Evolutionary conservation across 1,140 invertebrate genomes (phyloP), one percentile per base, ranked within the genome.

Genomic region (Drosophila malerkotliana): DNA sequence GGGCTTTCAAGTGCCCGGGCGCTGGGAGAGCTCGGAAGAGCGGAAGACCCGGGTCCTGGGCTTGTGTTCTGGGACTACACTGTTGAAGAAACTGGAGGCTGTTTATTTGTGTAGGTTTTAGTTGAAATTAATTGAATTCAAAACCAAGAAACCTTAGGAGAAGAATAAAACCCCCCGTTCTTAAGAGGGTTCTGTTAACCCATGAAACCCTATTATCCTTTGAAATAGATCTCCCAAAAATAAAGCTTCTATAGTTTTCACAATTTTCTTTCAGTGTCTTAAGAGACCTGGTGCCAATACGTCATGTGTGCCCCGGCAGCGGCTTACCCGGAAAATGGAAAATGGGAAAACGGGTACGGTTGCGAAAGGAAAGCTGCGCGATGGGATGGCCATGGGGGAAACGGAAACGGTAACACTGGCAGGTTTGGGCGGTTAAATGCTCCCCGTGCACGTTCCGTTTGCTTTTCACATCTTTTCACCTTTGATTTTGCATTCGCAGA

Each of bases 1-100:
- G 64, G 74, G 82, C 82, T 85, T 85, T 85, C 82, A 87, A 87
- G 81, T 87, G 82, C 45, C 77, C 58, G 74, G 69, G 79, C 82
- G 68, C 79, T 37, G 56, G 79, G 64, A 72, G 72, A 75, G 53
- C 26, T 72, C 39, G 64, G 39, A 45, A 51, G 58, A 51, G 67
- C 44, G 71, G 62, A 51, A 24, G 56, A 18, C 44, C 34, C 32
- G 45, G 30, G 14, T 44, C 41, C 15, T 41, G 39, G 26, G 26
- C 26, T 32, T 8, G 7, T 2, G 14, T 14, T 3, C 4, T 5
- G 39, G 14, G 12, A 7, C 15, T 44, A 44, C 15, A 18, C 41
- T 44, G 32, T 10, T 0, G 12, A n/a, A n/a, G 37, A 41, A 14
- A 26, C 0, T 18, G 18, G 18, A 1, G 18, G 18, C 18, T 18